phyloP scores from a whole-genome alignment of 2,113 vertebrate genomes.

The Carassius carassius region DNA sequence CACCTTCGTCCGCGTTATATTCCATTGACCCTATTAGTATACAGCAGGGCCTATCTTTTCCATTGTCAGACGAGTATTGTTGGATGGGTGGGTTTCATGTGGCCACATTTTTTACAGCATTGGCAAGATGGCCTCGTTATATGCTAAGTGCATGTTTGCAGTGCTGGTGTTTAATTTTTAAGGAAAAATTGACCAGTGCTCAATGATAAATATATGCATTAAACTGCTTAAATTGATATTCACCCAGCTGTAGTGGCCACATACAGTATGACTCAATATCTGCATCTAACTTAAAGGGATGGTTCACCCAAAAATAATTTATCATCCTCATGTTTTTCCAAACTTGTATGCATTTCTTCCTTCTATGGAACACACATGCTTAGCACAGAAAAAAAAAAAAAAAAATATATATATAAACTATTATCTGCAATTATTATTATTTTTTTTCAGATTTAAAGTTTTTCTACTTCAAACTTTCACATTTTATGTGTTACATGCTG shows the following conservation, averaged over 20 bases:
- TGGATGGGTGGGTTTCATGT: conserved; percentile 39
- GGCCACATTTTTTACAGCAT: neutral
- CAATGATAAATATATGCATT: neutral
- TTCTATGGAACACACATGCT: neutral
- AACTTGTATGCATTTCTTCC: neutral
- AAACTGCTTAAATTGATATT: neutral
- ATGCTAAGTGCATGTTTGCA: neutral
- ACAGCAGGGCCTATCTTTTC: conserved; percentile 47
- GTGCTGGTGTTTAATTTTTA: conserved; percentile 19
- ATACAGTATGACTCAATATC: neutral
- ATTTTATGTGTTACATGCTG: no score
- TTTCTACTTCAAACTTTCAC: no score
- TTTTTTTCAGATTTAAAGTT: no score
- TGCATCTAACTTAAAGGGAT: neutral
- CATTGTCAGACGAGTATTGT: conserved; percentile 52
- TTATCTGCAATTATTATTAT: no score
- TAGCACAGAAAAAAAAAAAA: no score
- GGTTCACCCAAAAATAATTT: neutral
- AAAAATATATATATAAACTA: no score
- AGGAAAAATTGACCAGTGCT: neutral
- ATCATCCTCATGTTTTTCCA: neutral
- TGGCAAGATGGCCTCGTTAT: conserved; percentile 29
- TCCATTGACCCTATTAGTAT: conserved; percentile 56
- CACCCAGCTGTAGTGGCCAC: neutral
- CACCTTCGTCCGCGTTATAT: conserved; percentile 56